These are phyloP conservation scores for Muscina levida DNA, from an alignment of 2,888 invertebrate genomes.

Conservation along the genomic window DNA sequence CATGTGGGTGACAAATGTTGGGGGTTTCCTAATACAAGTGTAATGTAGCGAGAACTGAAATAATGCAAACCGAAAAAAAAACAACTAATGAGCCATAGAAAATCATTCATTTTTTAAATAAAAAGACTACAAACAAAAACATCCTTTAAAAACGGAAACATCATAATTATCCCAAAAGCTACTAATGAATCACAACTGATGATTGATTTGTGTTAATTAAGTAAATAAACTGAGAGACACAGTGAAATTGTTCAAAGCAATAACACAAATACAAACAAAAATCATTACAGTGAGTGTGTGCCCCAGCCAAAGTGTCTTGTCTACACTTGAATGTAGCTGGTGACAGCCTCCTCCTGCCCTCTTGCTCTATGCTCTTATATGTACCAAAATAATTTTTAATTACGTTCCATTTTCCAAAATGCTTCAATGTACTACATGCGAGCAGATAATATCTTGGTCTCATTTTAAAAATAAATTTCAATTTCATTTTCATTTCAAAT, in stretches of 20 bases:
- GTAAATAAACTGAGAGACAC: constrained; percentile 17
- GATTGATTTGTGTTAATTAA: constrained; percentile 60
- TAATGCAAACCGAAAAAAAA: background rate
- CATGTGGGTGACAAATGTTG: background rate
- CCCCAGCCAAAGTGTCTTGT: no score
- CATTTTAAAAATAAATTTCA: constrained; percentile 55
- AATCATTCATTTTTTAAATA: constrained; percentile 1
- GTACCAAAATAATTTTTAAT: constrained; percentile 7
- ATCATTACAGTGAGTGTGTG: no score
- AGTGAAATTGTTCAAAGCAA: background rate
- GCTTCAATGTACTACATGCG: no score
- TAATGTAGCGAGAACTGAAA: background rate
- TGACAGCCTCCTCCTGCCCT: no score
- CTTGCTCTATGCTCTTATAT: no score
- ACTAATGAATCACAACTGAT: constrained; percentile 26
- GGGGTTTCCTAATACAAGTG: no score
- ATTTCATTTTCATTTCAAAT: constrained; percentile 43
- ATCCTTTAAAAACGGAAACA: constrained; percentile 29
- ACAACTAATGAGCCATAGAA: constrained; percentile 44
- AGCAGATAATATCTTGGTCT: background rate
- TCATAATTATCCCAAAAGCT: constrained; percentile 35
- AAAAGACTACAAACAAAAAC: no score
- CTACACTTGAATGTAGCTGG: no score
- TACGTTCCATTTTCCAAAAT: background rate
- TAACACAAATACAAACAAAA: constrained; percentile 2